A percentile compares a stretch with the other conserved stretches of the same genome.
Evolutionary conservation across 2,113 vertebrate species (phyloP).

Genomic region (Marmota monax): DNA sequence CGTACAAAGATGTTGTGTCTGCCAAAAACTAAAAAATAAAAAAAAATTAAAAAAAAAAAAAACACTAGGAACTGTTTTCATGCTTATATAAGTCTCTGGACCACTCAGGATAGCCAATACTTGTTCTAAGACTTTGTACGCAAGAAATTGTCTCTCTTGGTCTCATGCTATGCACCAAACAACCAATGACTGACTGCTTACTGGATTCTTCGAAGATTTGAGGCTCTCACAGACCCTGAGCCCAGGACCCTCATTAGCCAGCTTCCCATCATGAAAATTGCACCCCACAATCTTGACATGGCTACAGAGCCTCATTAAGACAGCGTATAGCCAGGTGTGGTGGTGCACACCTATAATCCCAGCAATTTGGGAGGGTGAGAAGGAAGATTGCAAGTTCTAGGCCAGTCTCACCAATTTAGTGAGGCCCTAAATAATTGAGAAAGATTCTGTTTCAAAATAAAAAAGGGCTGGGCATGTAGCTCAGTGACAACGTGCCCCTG

Average conservation of each 20-base stretch:
- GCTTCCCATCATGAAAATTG: not conserved
- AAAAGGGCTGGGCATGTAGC: no score
- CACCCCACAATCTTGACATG: not conserved
- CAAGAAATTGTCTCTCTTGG: not conserved
- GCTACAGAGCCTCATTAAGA: not conserved
- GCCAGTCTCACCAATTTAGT: no score
- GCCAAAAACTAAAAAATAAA: no score
- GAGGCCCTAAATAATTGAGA: no score
- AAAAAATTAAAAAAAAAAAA: not conserved
- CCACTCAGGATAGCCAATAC: not conserved
- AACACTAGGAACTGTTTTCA: not conserved
- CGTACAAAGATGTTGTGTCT: no score
- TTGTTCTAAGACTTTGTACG: no score
- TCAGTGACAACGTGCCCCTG: no score
- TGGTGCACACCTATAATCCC: no score
- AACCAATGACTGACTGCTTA: not conserved
- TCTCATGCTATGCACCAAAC: not conserved
- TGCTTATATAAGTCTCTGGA: not conserved
- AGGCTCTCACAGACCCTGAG: not conserved
- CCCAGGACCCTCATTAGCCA: not conserved
- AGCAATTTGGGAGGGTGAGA: no score
- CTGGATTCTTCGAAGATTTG: not conserved
- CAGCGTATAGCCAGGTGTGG: not conserved
- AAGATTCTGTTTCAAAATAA: no score
- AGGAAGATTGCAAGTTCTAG: no score